phyloP scores from a whole-genome alignment of 2,797 vertebrate species.

The Thamnophis elegans region DNA sequence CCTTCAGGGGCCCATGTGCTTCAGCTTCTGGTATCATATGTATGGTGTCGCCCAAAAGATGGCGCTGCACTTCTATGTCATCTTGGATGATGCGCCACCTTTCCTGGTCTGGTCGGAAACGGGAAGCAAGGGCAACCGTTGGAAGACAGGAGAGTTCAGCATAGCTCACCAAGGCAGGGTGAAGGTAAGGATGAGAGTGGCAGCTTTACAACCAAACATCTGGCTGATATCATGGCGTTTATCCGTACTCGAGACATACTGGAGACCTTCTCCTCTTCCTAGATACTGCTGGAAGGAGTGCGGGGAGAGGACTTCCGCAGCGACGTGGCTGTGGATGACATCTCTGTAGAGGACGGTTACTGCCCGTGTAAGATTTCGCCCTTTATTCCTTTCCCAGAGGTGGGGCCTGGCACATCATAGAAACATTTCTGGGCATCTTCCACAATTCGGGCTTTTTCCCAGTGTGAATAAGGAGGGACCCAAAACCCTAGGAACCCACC shows the following conservation, averaged over 20 bases:
- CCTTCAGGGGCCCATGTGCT: constrained; percentile 67
- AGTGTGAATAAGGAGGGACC: not conserved
- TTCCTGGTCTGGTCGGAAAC: constrained; percentile 67
- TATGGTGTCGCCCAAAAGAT: constrained; percentile 72
- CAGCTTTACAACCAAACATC: too few relatives aligned
- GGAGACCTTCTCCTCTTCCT: constrained; percentile 5
- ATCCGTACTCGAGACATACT: fast-evolving
- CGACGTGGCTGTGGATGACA: constrained; percentile 80
- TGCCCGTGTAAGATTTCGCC: constrained; percentile 67
- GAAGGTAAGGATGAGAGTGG: constrained; percentile 59
- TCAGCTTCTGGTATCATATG: constrained; percentile 83
- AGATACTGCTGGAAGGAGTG: constrained; percentile 79
- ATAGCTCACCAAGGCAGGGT: constrained; percentile 60
- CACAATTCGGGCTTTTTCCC: not conserved
- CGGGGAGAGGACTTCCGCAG: constrained; percentile 71
- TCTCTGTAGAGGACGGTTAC: constrained; percentile 67
- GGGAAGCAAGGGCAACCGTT: constrained; percentile 71
- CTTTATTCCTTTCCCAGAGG: not conserved
- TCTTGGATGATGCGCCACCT: constrained; percentile 47
- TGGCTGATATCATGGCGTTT: too few relatives aligned
- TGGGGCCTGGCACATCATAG: not conserved
- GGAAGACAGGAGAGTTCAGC: constrained; percentile 65
- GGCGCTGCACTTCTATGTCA: constrained; percentile 71
- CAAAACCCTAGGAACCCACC: not conserved
- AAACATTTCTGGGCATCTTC: not conserved